Evolutionary conservation across 2,797 vertebrate species (phyloP).

Genomic region (Hybognathus amarus): DNA sequence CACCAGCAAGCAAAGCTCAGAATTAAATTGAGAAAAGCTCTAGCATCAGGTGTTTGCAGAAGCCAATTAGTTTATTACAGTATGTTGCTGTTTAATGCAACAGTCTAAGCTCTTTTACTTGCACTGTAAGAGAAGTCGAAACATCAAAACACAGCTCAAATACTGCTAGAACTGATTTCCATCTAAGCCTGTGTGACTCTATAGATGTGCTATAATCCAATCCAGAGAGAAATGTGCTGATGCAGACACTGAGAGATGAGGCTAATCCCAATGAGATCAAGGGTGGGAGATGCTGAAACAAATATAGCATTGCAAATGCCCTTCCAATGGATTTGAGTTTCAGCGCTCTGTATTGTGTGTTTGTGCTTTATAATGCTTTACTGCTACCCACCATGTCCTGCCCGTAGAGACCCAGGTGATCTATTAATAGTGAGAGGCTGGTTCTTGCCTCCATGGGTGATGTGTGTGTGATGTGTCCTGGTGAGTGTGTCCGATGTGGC

Average conservation of each 20-base stretch:
- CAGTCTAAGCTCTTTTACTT: background rate
- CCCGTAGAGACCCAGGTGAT: slow-evolving; percentile 94
- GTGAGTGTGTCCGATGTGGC: slow-evolving; percentile 87
- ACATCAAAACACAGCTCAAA: background rate
- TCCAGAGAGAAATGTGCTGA: slow-evolving; percentile 72
- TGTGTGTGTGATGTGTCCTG: slow-evolving; percentile 87
- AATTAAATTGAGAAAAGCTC: background rate
- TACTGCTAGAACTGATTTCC: background rate
- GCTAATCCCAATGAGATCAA: slow-evolving; percentile 54
- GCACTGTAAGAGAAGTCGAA: background rate
- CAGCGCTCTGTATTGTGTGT: background rate
- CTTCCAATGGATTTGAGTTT: background rate
- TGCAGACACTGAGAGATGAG: slow-evolving; percentile 61
- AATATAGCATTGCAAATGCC: slow-evolving; percentile 9
- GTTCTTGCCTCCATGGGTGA: slow-evolving; percentile 90
- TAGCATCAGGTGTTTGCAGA: background rate
- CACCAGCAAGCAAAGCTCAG: background rate
- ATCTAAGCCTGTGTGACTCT: background rate
- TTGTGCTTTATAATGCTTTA: slow-evolving; percentile 2
- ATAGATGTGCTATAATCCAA: slow-evolving; percentile 64
- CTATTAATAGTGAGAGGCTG: slow-evolving; percentile 97
- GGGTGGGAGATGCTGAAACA: slow-evolving; percentile 11
- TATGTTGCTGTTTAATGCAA: background rate
- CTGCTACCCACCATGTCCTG: slow-evolving; percentile 93
- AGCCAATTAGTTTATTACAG: background rate